Evolutionary conservation across 1,140 invertebrate species (phyloP).

Genomic region (Aphaenogaster ashmeadi): DNA sequence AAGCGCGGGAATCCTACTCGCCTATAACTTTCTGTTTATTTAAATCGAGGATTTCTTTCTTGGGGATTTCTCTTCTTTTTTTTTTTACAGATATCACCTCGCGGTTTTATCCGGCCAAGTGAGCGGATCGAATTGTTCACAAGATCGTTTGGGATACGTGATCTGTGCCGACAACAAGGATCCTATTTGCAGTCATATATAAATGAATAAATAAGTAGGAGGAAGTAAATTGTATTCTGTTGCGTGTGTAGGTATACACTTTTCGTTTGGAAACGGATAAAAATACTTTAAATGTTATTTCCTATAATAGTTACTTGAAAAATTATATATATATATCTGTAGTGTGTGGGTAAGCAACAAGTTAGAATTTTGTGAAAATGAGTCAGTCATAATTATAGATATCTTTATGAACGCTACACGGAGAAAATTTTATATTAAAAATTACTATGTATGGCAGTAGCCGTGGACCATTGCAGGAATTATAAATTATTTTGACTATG

Average conservation of each 20-base stretch:
- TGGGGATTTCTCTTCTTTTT: constrained; percentile 20
- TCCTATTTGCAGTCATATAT: neutral
- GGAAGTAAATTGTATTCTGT: neutral
- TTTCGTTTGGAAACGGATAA: neutral
- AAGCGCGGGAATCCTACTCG: neutral
- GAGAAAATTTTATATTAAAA: too few relatives aligned
- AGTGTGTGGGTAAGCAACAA: too few relatives aligned
- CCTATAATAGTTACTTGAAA: neutral
- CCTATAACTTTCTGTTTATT: constrained; percentile 21
- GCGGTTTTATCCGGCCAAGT: neutral
- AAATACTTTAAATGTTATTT: neutral
- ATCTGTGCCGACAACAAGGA: neutral
- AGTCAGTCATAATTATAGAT: too few relatives aligned
- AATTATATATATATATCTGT: neutral
- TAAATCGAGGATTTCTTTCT: constrained; percentile 9
- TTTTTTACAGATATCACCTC: neutral
- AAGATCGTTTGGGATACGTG: neutral
- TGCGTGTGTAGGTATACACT: neutral
- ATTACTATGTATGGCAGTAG: too few relatives aligned
- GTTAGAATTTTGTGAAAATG: too few relatives aligned
- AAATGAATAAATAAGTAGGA: neutral
- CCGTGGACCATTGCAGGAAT: too few relatives aligned
- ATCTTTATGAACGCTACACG: too few relatives aligned
- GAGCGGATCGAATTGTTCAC: constrained; percentile 15
- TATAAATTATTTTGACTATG: too few relatives aligned